phyloP scores from a whole-genome alignment of 1,140 invertebrate species.

The Camponotus floridanus region DNA sequence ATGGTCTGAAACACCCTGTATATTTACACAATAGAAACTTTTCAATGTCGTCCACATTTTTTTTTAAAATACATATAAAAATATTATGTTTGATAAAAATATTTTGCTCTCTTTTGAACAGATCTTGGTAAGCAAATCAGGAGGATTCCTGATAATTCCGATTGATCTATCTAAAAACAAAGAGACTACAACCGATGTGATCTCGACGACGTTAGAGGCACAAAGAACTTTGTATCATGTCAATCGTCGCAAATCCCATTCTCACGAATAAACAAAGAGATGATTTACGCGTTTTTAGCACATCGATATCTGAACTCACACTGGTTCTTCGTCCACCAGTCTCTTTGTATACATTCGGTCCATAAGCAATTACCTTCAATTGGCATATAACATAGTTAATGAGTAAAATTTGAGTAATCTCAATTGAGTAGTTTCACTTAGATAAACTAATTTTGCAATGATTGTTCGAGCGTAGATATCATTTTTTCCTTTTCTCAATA shows the following conservation, averaged over 20 bases:
- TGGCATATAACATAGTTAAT: constrained; percentile 72
- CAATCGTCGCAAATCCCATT: neutral
- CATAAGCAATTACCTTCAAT: constrained; percentile 74
- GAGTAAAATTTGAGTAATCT: constrained; percentile 82
- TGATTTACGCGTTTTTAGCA: constrained; percentile 17
- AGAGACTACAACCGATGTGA: neutral
- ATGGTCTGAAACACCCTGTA: too few relatives aligned
- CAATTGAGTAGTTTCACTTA: constrained; percentile 77
- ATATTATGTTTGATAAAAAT: neutral
- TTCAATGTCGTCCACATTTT: neutral
- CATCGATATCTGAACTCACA: constrained; percentile 6
- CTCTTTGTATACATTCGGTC: constrained; percentile 13
- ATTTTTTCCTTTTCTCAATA: neutral
- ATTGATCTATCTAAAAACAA: neutral
- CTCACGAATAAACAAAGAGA: neutral
- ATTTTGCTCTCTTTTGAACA: neutral
- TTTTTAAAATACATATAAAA: neutral
- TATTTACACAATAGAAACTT: constrained; percentile 3
- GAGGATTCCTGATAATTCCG: neutral
- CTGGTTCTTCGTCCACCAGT: neutral
- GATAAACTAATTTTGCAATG: constrained; percentile 79
- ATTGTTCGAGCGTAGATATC: constrained; percentile 40
- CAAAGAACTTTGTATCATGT: neutral
- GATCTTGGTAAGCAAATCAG: neutral
- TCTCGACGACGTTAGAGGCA: neutral